Percentiles rank a stretch among this genome's conserved stretches.
These are phyloP conservation scores for Colostygia pectinataria DNA, from an alignment of 2,888 invertebrate species.

Conservation along the genomic window DNA sequence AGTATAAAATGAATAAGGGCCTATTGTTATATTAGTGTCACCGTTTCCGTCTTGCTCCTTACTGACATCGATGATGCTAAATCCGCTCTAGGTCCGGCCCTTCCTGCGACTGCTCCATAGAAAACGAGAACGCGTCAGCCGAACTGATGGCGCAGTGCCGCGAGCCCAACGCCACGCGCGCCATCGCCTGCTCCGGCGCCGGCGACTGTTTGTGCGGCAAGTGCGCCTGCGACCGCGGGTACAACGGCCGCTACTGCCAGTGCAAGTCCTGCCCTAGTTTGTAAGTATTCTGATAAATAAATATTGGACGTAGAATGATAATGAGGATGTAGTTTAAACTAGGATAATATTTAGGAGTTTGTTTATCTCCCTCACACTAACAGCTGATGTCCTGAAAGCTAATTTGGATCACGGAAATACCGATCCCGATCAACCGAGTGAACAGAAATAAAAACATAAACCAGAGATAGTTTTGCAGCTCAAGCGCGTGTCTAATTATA, in stretches of 20 bases:
- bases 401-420: constrained; percentile 12
- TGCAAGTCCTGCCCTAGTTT: constrained; percentile 81
- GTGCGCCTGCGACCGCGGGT: constrained; percentile 87
- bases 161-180: constrained; percentile 59
- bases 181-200: constrained; percentile 85
- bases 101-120: constrained; percentile 78
- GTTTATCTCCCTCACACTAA: no score
- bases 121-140: constrained; percentile 67
- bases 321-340: no score
- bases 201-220: constrained; percentile 91
- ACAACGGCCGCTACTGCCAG: constrained; percentile 84
- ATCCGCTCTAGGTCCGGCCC: constrained; percentile 76
- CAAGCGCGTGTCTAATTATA: constrained; percentile 1
- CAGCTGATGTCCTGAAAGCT: neutral
- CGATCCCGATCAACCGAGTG: constrained; percentile 2
- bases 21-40: no score
- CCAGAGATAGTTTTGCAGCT: constrained; percentile 1
- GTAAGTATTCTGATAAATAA: constrained; percentile 68
- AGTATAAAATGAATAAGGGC: no score
- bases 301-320: no score
- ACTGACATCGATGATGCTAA: no score
- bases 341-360: no score
- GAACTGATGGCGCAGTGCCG: constrained; percentile 61
- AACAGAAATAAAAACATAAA: constrained; percentile 13
- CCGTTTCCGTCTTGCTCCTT: no score